Percentiles rank a stretch among this genome's conserved stretches.
phyloP scores from a whole-genome alignment of 2,888 invertebrate species.

The Tubulanus polymorphus region DNA sequence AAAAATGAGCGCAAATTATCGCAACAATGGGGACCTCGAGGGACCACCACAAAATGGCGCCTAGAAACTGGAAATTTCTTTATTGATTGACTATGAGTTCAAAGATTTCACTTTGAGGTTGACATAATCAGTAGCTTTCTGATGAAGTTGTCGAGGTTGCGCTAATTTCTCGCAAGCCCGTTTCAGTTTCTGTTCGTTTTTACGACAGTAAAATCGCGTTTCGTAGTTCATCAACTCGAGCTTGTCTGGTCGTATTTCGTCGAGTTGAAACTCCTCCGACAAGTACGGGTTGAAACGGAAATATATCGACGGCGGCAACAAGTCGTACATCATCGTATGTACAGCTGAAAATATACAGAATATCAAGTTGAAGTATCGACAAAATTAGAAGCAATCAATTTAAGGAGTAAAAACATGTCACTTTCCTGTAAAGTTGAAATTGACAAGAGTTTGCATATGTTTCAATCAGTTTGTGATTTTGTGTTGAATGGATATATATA shows the following conservation, averaged over 20 bases:
- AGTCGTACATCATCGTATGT: constrained; percentile 41
- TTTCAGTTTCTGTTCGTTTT: constrained; percentile 70
- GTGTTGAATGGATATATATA: too few relatives aligned
- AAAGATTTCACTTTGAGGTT: constrained; percentile 12
- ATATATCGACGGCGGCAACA: constrained; percentile 65
- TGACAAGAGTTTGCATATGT: too few relatives aligned
- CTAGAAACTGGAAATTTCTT: too few relatives aligned
- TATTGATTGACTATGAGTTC: too few relatives aligned
- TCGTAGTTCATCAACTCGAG: constrained; percentile 69
- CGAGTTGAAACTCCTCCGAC: constrained; percentile 73
- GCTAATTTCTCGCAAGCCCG: constrained; percentile 35
- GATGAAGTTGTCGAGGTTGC: constrained; percentile 25
- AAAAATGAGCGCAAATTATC: too few relatives aligned
- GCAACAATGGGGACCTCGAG: too few relatives aligned
- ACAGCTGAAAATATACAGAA: constrained; percentile 61
- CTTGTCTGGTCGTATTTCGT: constrained; percentile 72
- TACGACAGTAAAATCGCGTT: constrained; percentile 72
- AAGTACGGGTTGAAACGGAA: constrained; percentile 86
- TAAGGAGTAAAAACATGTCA: neutral
- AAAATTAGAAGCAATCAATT: neutral
- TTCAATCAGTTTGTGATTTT: too few relatives aligned
- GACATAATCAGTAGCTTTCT: constrained; percentile 25
- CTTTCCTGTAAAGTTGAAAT: too few relatives aligned
- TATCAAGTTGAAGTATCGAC: neutral
- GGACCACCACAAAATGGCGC: too few relatives aligned